Evolutionary conservation across 2,113 vertebrate species (phyloP), one percentile per base, ranked within the genome.

Genomic region (Actinemys pallida): DNA sequence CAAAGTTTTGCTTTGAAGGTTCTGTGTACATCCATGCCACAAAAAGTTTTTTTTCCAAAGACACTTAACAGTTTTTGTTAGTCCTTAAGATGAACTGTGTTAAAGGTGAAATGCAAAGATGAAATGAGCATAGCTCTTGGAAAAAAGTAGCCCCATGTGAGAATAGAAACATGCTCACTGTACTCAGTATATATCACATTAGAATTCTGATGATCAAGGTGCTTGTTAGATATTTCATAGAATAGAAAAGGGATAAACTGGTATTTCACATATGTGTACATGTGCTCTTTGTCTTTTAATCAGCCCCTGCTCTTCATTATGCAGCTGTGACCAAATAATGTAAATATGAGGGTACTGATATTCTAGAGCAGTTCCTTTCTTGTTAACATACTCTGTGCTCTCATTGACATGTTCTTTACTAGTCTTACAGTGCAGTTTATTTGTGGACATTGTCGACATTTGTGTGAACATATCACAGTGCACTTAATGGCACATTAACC

Each of bases 181-280:
- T 14, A 8, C 10, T 2, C 5, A n/a, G 56, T 3, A 11, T 4
- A 2, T 14, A n/a, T 52, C 2, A 2, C 39, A 35, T 19, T 72
- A 12, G 54, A 62, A 47, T 84, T 5, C 8, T 25, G 6, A 1
- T 19, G 47, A 6, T 39, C 0, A 3, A 10, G 79, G 0, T 16
- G 29, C n/a, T 24, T 2, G 6, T 49, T 69, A 1, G 0, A 6
- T 0, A 0, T 19, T 29, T 7, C 65, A 10, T 39, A 10, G 62
- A 69, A 83, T 82, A 84, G 87, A 29, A 75, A 14, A 65, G 5
- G 8, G 10, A 47, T 45, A 42, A 45, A 24, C 22, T 56, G 35
- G 5, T 10, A 9, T 42, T 53, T 83, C 9, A 2, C 25, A 39
- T 13, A 20, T 76, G 88, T 75, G 27, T 69, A 25, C 10, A 10